phyloP scores from a whole-genome alignment of 2,888 invertebrate genomes.

The Tachina lurida region DNA sequence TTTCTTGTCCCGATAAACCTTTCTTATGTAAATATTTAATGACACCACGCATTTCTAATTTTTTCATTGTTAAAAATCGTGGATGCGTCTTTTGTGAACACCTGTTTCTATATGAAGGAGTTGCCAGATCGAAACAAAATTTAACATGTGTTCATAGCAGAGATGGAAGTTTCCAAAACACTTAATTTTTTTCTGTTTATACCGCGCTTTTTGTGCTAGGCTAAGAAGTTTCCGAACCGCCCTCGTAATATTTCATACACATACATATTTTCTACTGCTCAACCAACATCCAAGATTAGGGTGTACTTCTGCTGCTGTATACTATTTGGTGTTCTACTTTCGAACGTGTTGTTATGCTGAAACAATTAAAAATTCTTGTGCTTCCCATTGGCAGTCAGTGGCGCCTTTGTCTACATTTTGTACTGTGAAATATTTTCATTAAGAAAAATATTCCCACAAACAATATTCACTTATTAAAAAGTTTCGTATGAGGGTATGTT shows the following conservation, averaged over 20 bases:
- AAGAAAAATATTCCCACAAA: background rate
- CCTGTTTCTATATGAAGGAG: too few species aligned
- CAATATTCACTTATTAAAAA: conserved; percentile 47
- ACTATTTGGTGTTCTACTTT: background rate
- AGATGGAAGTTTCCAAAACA: too few species aligned
- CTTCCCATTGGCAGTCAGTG: background rate
- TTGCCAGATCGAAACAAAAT: too few species aligned
- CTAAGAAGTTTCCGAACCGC: too few species aligned
- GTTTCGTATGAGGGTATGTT: background rate
- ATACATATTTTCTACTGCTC: background rate
- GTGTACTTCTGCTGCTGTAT: background rate
- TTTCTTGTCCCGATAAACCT: too few species aligned
- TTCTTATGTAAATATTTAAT: too few species aligned
- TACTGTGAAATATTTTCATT: conserved; percentile 37
- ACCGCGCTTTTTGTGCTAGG: too few species aligned
- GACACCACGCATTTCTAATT: too few species aligned
- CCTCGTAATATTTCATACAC: conserved; percentile 5
- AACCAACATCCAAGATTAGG: conserved; percentile 1
- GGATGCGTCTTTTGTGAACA: too few species aligned
- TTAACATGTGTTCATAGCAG: too few species aligned
- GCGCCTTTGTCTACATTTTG: conserved; percentile 15
- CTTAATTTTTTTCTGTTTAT: too few species aligned
- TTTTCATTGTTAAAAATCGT: too few species aligned
- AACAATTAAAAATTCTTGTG: conserved; percentile 31
- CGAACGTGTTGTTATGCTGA: conserved; percentile 37